phyloP scores from a whole-genome alignment of 2,888 invertebrate genomes.

The Belgica antarctica region DNA sequence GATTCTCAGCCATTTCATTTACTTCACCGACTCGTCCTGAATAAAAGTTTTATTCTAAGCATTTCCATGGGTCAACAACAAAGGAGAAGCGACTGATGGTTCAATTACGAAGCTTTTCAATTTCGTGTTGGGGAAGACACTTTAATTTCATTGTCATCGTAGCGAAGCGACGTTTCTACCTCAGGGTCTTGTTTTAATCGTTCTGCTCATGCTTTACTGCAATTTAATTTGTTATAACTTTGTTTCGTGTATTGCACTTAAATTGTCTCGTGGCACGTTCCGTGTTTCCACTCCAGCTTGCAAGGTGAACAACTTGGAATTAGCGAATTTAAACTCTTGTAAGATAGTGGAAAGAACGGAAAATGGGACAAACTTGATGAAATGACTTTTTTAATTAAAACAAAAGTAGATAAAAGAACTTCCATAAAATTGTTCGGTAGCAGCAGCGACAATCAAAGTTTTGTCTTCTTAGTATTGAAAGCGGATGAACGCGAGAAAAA shows the following conservation, averaged over 20 bases:
- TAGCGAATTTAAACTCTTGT: too few species aligned
- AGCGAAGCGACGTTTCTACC: neutral
- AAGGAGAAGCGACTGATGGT: neutral
- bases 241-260: neutral
- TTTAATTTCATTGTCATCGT: slow-evolving; percentile 18
- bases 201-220: slow-evolving; percentile 20
- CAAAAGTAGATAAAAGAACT: neutral
- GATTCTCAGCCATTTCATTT: too few species aligned
- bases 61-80: neutral
- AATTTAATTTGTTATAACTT: slow-evolving; percentile 40
- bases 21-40: too few species aligned
- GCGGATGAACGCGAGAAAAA: neutral
- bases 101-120: slow-evolving; percentile 16
- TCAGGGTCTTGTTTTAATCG: neutral
- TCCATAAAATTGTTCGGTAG: neutral
- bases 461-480: neutral
- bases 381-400: slow-evolving; percentile 35
- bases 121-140: slow-evolving; percentile 16
- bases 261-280: neutral
- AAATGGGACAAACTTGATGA: slow-evolving; percentile 16
- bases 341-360: neutral
- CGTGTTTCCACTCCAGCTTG: too few species aligned
- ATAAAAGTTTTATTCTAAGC: too few species aligned
- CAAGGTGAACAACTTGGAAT: too few species aligned
- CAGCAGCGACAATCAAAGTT: slow-evolving; percentile 3